Evolutionary conservation across 2,797 vertebrate species (phyloP), one percentile per base, ranked within the genome.

Genomic region (Acrocephalus scirpaceus): DNA sequence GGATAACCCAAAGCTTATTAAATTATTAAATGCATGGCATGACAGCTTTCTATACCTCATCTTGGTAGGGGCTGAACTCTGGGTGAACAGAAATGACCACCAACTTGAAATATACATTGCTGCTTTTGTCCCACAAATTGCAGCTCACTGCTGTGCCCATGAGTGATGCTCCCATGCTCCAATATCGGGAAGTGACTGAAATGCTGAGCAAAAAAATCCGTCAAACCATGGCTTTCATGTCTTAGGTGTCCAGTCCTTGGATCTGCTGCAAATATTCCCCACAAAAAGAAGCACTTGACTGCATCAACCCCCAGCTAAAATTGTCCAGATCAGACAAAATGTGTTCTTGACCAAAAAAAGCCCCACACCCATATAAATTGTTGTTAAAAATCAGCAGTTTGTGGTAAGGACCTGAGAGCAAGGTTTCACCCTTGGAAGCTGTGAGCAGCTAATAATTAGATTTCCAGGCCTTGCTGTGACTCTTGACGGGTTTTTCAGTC

Each of bases 391-490:
- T 92, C 92, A 94, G 66, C 70, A 93, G 6, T 50, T 88, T 95
- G 92, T 45, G 85, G 86, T 89, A 80, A 96, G 88, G 86, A 93
- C 38, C 50, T 75, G 71, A 96, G 93, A 92, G 92, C 95, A 96
- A 96, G 89, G 80, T 96, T 97, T 97, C 88, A 96, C 91, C 90
- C 89, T 62, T 93, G 95, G 95, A 94, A 95, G 93, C 72, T 72
- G 75, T 76, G 92, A 92, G 50, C 85, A 70, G 62, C 75, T 93
- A 90, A 83, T 95, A 96, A 95, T 94, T 97, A 89, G 91, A 95
- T 95, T 97, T 80, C 89, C 93, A 96, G 93, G 66, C 86, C 65
- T 38, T 50, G 78, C 78, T 78, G 53, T 42, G 92, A 72, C 32
- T 61, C 71, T 90, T 93, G 80, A 54, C 10, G 15, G 88, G 76